Base-by-base conservation (phyloP, 2,888 invertebrate species). In the Trachelus iudaicus region DNA sequence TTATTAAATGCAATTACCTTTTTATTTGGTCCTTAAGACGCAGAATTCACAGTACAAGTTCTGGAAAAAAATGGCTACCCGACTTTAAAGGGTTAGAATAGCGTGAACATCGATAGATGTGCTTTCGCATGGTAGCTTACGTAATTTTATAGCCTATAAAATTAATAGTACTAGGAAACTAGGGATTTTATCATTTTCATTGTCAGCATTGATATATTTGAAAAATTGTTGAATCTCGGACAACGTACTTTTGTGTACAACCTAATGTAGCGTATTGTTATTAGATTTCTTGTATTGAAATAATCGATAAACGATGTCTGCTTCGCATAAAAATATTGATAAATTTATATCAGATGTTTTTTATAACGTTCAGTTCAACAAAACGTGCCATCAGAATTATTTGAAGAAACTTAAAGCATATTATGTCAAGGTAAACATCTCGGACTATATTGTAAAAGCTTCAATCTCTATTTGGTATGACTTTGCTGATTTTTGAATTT, bases 301-400 rank as follows among this genome's bases (percentile, higher is more conserved):
- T 56, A 56, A 56, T 23, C 23, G 56, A 1, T 23, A 9, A 56
- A 56, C 23, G 1, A 56, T 56, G 56, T 56, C 9, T 56, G 15
- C 23, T 9, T 56, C 56, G 56, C 9, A 9, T 56, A 9, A 9
- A 23, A 56, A 56, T 23, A 2, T 56, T 23, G 9, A 56, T 56
- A 23, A 56, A 56, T 56, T 23, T 56, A 56, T 56, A 23, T 56
- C 56, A 56, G 80, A 93, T 85, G 94, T 94, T 87, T 94, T 95
- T 90, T 92, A 94, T 85, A 94, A 94, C 85, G 94, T 94, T 30
- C 95, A 96, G 87, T 93, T 92, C 79, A 94, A 94, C 83, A 94
- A 94, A 82, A 94, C 95, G 6, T 94, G 93, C 82, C 95, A 96
- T 88, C 94, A 94, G 81, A 94, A 94, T 87, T 94, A 94, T 83